Base-by-base conservation (phyloP, 2,797 vertebrate species). In the Trematomus bernacchii region DNA sequence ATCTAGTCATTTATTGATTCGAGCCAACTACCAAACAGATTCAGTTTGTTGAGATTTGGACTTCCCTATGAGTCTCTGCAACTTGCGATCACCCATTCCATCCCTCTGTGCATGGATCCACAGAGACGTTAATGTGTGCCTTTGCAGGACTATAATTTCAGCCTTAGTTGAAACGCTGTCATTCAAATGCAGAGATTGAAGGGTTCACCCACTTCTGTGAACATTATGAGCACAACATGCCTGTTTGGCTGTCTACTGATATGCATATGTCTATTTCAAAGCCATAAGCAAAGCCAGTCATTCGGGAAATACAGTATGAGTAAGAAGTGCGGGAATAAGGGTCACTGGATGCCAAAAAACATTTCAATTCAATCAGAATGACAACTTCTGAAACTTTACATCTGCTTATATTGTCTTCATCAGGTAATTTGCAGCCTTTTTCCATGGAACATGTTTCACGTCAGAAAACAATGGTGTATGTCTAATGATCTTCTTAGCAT, bases 401-500 rank as follows among this genome's bases (percentile, higher is more conserved):
- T 80, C 30, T 47, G 61, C 52, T 78, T 47, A 42, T 60, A 58
- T 37, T 54, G 27, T 76, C 68, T 6, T 62, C 77, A 44, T 78
- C 69, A 42, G 55, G 71, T 77, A 47, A 85, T 89, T 86, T 79
- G 60, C 76, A 73, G 52, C 46, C 57, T 71, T 86, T 37, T 89
- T 80, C 67, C 59, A 15, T 11, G 52, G 48, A 80, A 50, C 70
- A 80, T 81, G 82, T 72, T 86, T 63, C 59, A 54, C 16, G 58
- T 88, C 77, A 76, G 80, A 86, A 84, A 89, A 88, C 91, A 86
- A 80, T 80, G 89, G 82, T 76, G 82, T 73, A 74, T 66, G 74
- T 85, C 82, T 91, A 84, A 91, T 80, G 81, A 90, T 89, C 80
- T 85, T 73, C 80, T 87, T 80, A 52, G 76, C 67, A 60, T 90